These are phyloP conservation scores for Thelaira solivaga DNA, from an alignment of 2,888 invertebrate genomes.

Conservation along the genomic window DNA sequence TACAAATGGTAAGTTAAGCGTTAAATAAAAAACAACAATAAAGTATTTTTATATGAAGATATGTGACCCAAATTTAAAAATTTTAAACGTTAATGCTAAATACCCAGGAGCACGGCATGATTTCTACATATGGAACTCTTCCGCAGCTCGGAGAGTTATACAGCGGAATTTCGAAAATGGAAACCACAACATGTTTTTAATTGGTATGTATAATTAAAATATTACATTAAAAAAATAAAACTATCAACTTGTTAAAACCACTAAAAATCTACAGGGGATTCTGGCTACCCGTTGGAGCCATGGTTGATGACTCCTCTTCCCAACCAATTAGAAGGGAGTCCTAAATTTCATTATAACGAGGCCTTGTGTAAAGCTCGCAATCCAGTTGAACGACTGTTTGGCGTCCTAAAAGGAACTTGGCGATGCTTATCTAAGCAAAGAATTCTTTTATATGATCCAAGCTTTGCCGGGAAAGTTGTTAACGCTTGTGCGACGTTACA, in stretches of 20 bases:
- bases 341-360: no score
- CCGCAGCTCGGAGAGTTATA: slow-evolving; percentile 13
- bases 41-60: background rate
- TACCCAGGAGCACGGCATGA: no score
- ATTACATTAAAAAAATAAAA: background rate
- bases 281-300: background rate
- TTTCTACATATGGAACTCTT: no score
- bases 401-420: slow-evolving; percentile 4
- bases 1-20: no score
- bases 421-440: slow-evolving; percentile 7
- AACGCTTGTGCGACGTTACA: no score
- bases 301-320: no score
- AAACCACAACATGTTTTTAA: slow-evolving; percentile 15
- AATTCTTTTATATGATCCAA: background rate
- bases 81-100: no score
- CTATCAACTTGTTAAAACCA: background rate
- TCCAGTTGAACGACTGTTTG: slow-evolving; percentile 13
- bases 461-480: slow-evolving; percentile 7
- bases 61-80: slow-evolving; percentile 7
- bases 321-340: no score
- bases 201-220: background rate
- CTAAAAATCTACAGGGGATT: slow-evolving; percentile 3
- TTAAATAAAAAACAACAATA: background rate
- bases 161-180: slow-evolving; percentile 17
- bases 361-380: no score